These are phyloP conservation scores for Pipra filicauda DNA, from an alignment of 2,113 vertebrate species.

Conservation along the genomic window DNA sequence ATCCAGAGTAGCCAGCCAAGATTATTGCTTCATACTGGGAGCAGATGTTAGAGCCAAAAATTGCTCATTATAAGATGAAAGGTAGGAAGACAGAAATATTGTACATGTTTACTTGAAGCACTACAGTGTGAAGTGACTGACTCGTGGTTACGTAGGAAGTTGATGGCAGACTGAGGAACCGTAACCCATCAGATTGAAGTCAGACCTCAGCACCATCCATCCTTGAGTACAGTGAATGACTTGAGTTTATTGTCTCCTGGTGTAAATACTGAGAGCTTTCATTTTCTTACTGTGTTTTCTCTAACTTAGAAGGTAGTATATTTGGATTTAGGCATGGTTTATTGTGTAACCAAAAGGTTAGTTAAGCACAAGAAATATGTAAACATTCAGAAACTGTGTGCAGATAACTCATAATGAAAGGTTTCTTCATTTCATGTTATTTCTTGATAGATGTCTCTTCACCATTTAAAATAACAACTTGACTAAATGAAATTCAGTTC, in stretches of 20 bases:
- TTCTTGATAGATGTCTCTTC: not conserved
- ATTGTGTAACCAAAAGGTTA: not conserved
- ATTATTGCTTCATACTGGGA: not conserved
- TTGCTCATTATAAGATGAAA: not conserved
- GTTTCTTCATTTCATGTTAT: not conserved
- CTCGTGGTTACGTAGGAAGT: not conserved
- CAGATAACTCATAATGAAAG: not conserved
- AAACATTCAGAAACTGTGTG: not conserved
- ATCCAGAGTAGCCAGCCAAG: not conserved
- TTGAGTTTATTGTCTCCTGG: not conserved
- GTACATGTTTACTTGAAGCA: not conserved
- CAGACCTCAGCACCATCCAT: accelerated
- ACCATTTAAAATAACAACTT: accelerated
- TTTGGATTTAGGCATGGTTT: not conserved
- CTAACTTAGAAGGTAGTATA: not conserved
- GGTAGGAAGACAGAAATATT: not conserved
- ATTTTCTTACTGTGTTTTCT: not conserved
- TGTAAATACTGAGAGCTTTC: not conserved
- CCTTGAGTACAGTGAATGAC: not conserved
- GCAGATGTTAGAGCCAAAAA: not conserved
- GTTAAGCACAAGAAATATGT: not conserved
- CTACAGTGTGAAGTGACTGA: not conserved
- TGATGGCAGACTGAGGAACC: not conserved
- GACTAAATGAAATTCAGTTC: not conserved
- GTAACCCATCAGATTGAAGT: not conserved